Evolutionary conservation across 1,140 invertebrate species (phyloP), one percentile per base, ranked within the genome.

Genomic region (Scaptodrosophila lebanonensis): DNA sequence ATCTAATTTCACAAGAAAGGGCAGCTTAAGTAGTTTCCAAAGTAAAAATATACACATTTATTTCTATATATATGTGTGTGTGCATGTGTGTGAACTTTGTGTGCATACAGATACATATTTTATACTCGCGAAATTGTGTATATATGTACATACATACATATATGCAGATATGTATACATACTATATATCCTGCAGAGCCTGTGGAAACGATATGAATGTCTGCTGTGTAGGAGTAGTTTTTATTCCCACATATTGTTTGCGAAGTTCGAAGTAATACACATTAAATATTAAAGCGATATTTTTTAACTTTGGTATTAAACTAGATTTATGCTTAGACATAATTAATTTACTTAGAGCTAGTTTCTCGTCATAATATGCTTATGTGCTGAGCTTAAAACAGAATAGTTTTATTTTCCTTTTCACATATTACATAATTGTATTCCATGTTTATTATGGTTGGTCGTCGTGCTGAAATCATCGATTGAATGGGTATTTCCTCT

Each of bases 301-400:
- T 59, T 71, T 60, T 66, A 79, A 51, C 77, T 83, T 83, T 83
- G 77, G 77, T 83, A 83, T 83, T 83, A 83, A 50, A 83, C 77
- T 84, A 83, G 79, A 84, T 66, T 73, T 84, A 83, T 63, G 59
- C 73, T 83, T 79, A 84, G 43, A 30, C 61, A 57, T 77, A 79
- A 84, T 84, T 79, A 79, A 70, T 83, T 83, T 83, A 83, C 77
- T 72, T 79, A 83, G 44, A 38, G 39, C 79, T 77, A 82, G 33
- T 43, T 48, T 43, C 44, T 43, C 72, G 61, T 53, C 70, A 82
- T 60, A 33, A 11, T 58, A 22, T 20, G 27, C n/a, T 22, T 17
- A 13, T 35, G 25, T 13, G n/a, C n/a, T n/a, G 56, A 53, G 53
- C 64, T 77, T 79, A 66, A 79, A 79, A 79, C 50, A 70, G 53